Percentiles rank a stretch among this genome's conserved stretches.
Conservation (phyloP, 1,140 invertebrate species). For the Gonatopus flavifemur region DNA sequence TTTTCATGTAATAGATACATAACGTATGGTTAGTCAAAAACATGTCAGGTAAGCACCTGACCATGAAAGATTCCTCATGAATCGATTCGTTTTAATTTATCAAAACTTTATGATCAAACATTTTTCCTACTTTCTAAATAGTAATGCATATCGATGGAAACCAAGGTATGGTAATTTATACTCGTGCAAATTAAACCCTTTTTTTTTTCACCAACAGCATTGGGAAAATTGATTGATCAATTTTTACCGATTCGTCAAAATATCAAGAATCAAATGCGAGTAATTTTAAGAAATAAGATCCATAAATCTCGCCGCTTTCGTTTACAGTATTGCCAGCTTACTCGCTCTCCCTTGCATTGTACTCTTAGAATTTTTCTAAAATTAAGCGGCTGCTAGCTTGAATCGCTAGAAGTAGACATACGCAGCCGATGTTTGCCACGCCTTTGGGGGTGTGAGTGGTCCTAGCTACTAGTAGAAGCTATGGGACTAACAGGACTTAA, state of each 20-base stretch:
- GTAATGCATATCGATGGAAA: too few relatives aligned
- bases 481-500: constrained; percentile 80
- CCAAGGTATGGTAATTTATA: too few relatives aligned
- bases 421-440: constrained; percentile 54
- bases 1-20: too few relatives aligned
- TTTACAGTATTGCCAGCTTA: constrained; percentile 33
- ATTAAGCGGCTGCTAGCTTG: constrained; percentile 54
- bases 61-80: too few relatives aligned
- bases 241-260: constrained; percentile 7
- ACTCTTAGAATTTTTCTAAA: constrained; percentile 45
- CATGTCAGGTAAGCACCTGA: too few relatives aligned
- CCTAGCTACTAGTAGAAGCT: constrained; percentile 88
- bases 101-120: too few relatives aligned
- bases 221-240: constrained; percentile 14
- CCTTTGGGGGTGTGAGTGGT: constrained; percentile 56
- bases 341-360: constrained; percentile 40
- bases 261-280: not conserved
- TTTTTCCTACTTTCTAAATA: too few relatives aligned
- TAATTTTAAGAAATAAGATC: constrained; percentile 1
- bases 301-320: not conserved
- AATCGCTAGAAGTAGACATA: constrained; percentile 54
- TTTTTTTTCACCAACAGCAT: too few relatives aligned
- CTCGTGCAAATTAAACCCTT: too few relatives aligned
- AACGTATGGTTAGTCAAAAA: too few relatives aligned
- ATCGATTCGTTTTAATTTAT: too few relatives aligned